Conservation (phyloP, 2,797 vertebrate genomes). For the Adelosebastes latens region DNA sequence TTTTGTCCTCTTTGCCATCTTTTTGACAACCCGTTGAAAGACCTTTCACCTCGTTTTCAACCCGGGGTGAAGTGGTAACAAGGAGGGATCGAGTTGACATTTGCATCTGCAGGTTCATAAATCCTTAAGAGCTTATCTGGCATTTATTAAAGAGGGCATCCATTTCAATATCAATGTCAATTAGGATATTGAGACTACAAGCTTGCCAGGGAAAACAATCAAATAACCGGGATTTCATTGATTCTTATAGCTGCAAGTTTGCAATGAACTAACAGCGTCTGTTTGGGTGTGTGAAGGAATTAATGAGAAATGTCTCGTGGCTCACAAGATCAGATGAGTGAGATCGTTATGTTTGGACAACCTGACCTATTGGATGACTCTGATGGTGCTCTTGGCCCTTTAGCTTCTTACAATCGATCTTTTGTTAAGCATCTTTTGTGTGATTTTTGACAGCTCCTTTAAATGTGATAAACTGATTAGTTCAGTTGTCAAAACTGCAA, state of each 20-base stretch:
- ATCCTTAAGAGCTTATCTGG: conserved; percentile 1
- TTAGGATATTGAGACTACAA: not conserved
- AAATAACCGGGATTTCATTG: not conserved
- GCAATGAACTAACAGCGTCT: not conserved
- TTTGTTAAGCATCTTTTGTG: not conserved
- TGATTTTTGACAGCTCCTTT: not conserved
- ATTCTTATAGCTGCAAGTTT: not conserved
- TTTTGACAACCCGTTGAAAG: conserved; percentile 28
- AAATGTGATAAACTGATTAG: not conserved
- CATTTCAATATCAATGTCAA: conserved; percentile 9
- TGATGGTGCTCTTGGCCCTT: not conserved
- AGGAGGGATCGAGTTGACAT: conserved; percentile 40
- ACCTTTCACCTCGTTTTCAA: conserved; percentile 41
- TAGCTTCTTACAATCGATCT: not conserved
- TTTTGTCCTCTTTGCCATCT: conserved; percentile 28
- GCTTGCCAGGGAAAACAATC: not conserved
- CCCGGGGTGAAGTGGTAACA: conserved; percentile 27
- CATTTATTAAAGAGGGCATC: conserved; percentile 22
- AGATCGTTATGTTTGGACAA: not conserved
- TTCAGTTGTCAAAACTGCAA: not conserved
- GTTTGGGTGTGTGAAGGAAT: not conserved
- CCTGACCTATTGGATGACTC: not conserved
- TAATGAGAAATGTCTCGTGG: not conserved
- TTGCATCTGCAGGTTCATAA: conserved; percentile 32
- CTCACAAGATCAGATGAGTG: not conserved